phyloP scores from a whole-genome alignment of 1,140 invertebrate genomes.

The Thereuonema tuberculata region DNA sequence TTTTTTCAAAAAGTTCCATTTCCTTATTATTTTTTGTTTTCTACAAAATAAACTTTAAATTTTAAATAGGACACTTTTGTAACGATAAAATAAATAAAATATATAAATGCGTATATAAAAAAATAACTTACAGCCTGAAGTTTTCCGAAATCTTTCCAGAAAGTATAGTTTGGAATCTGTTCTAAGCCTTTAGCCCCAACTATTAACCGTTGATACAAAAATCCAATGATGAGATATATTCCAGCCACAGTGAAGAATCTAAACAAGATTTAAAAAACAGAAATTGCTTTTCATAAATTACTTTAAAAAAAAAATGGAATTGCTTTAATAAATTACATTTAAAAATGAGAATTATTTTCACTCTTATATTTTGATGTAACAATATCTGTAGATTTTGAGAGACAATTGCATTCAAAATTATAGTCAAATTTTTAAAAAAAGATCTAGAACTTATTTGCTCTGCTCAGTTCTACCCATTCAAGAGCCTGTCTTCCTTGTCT shows the following conservation, averaged over 20 bases:
- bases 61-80: no score
- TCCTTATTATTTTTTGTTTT: no score
- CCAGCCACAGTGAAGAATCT: conserved; percentile 24
- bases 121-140: conserved; percentile 29
- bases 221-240: conserved; percentile 29
- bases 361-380: background rate
- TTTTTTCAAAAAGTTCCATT: no score
- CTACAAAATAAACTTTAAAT: no score
- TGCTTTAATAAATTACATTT: background rate
- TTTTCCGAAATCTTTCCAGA: conserved; percentile 35
- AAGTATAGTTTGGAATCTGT: conserved; percentile 33
- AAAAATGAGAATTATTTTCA: background rate
- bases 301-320: background rate
- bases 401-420: background rate
- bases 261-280: conserved; percentile 6
- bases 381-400: background rate
- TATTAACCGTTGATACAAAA: conserved; percentile 29
- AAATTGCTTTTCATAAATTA: background rate
- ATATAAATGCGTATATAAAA: no score
- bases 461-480: no score
- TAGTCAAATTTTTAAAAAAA: background rate
- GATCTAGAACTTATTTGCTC: no score
- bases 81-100: no score
- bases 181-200: conserved; percentile 32
- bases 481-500: no score